phyloP scores from a whole-genome alignment of 2,113 vertebrate species.

The Montifringilla adamsi region DNA sequence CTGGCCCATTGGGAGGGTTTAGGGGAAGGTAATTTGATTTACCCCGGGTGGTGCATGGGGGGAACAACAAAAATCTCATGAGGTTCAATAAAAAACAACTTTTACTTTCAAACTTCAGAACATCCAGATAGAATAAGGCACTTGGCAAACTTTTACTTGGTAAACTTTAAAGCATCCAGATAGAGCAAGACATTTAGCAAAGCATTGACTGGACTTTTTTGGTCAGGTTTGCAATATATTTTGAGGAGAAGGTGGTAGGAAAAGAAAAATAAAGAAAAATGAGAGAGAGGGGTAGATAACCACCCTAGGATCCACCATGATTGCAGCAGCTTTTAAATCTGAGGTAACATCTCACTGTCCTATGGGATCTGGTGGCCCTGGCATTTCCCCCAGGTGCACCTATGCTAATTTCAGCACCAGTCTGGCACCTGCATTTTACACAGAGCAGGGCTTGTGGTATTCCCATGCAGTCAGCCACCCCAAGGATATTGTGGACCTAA shows the following conservation, averaged over 20 bases:
- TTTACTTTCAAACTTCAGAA: neutral
- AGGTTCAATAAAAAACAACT: neutral
- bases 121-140: neutral
- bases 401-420: neutral
- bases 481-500: neutral
- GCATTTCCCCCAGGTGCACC: too few species aligned
- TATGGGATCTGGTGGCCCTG: neutral
- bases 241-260: neutral
- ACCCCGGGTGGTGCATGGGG: neutral
- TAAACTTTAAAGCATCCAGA: neutral
- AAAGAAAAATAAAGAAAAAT: neutral
- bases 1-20: neutral
- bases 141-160: neutral
- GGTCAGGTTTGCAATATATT: neutral
- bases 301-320: neutral
- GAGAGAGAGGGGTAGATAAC: neutral
- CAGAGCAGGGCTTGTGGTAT: neutral
- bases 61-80: neutral
- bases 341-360: rapidly evolving
- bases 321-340: neutral
- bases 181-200: neutral
- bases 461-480: neutral
- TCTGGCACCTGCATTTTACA: neutral
- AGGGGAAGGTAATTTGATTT: neutral
- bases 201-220: neutral